Base-by-base conservation (phyloP, 2,888 invertebrate species). In the Petrophora chlorosata region DNA sequence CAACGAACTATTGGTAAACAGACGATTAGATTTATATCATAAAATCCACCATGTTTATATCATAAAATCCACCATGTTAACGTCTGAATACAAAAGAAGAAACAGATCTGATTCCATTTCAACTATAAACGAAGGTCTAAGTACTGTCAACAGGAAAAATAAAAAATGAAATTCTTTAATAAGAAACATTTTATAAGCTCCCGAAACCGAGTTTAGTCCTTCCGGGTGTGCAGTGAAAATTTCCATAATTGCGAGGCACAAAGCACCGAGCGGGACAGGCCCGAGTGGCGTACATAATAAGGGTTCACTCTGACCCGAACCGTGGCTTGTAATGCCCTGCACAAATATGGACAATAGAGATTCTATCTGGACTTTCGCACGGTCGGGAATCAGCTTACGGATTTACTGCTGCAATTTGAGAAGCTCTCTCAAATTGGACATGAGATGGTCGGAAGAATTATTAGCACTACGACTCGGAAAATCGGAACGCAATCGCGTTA, bases 291-390 rank as follows among this genome's bases (percentile, higher is more conserved):
- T 50, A 52, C 66, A 70, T 80, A 82, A 80, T 82, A 81, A 75
- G 80, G 82, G 74, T 71, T 69, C 73, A 64, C 73, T 73, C 62
- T 82, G 85, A 85, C 83, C 82, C 74, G 70, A 58, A 63, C 68
- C 70, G 70, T 70, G 71, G 73, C 65, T 67, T 53, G 70, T 69
- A 72, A 73, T 70, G 68, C 66, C 65, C 65, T 57, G 61, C 55
- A 75, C 80, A 75, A 81, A 80, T 82, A 82, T 75, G 80, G 82
- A 67, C 73, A 64, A 61, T 64, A 55, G 65, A 69, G 82, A 82
- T 82, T 65, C 65, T 80, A 82, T 82, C 82, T 70, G 45, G 55
- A 59, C 69, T 73, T 82, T 82, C 82, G 76, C 82, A 82, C 82
- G 82, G 73, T 77, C 66, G 65, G 63, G 55, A 63, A 70, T 70